Evolutionary conservation across 2,888 invertebrate species (phyloP).

Genomic region (Enchytraeus crypticus): DNA sequence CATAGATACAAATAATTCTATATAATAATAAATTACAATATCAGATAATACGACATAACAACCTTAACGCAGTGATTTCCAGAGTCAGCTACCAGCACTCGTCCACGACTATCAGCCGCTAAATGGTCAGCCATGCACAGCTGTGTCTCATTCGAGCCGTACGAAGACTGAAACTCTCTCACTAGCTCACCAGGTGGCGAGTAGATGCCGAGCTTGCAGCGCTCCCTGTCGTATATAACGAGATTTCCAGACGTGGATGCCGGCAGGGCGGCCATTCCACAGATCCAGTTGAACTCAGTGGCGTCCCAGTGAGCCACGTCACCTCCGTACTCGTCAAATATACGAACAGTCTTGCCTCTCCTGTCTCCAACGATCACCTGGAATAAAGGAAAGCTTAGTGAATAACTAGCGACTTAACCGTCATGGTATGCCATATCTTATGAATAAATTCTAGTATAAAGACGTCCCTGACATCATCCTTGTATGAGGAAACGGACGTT

Average conservation of each 20-base stretch:
- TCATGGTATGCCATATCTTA: no score
- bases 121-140: conserved; percentile 26
- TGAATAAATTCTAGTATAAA: no score
- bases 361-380: conserved; percentile 21
- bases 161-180: conserved; percentile 19
- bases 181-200: conserved; percentile 10
- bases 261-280: conserved; percentile 13
- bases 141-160: conserved; percentile 16
- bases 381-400: no score
- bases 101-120: conserved; percentile 20
- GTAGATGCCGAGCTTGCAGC: conserved; percentile 19
- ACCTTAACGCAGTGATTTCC: conserved; percentile 26
- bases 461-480: no score
- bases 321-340: conserved; percentile 19
- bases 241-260: background rate
- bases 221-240: conserved; percentile 17
- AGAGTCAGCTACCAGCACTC: conserved; percentile 22
- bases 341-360: conserved; percentile 14
- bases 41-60: no score
- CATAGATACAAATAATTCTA: no score
- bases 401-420: background rate
- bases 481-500: no score
- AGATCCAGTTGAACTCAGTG: conserved; percentile 19
- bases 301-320: conserved; percentile 17
- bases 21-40: no score